These are phyloP conservation scores for Eupeodes latifasciatus DNA, from an alignment of 2,888 invertebrate species.

Conservation along the genomic window DNA sequence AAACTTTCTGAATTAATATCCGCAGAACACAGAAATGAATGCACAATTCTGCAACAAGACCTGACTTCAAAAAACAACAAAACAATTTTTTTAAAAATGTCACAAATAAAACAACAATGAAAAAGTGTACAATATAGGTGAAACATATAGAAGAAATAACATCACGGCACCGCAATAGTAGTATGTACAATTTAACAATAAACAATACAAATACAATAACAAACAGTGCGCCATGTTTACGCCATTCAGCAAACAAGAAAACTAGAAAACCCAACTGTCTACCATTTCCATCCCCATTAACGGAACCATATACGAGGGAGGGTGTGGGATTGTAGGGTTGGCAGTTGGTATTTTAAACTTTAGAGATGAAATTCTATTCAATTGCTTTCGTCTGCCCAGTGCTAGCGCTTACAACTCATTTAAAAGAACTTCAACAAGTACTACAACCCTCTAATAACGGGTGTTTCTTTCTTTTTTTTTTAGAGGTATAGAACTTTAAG, in stretches of 20 bases:
- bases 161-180: constrained; percentile 20
- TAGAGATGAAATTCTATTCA: constrained; percentile 63
- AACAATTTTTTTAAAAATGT: constrained; percentile 10
- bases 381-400: constrained; percentile 62
- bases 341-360: constrained; percentile 22
- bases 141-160: constrained; percentile 10
- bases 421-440: constrained; percentile 13
- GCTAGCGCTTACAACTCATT: constrained; percentile 44
- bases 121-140: constrained; percentile 7
- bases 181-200: constrained; percentile 53
- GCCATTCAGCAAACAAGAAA: constrained; percentile 43
- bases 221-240: constrained; percentile 16
- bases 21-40: constrained; percentile 60
- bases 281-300: constrained; percentile 16
- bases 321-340: neutral
- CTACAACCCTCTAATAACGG: neutral
- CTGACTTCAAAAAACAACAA: constrained; percentile 17
- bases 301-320: neutral
- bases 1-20: constrained; percentile 64
- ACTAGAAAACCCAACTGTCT: constrained; percentile 35
- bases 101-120: constrained; percentile 37
- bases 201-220: neutral
- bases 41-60: constrained; percentile 53
- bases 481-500: too few relatives aligned
- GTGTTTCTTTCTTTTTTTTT: too few relatives aligned